Base-by-base conservation (phyloP, 2,113 vertebrate genomes). In the Sebastes schlegelii region DNA sequence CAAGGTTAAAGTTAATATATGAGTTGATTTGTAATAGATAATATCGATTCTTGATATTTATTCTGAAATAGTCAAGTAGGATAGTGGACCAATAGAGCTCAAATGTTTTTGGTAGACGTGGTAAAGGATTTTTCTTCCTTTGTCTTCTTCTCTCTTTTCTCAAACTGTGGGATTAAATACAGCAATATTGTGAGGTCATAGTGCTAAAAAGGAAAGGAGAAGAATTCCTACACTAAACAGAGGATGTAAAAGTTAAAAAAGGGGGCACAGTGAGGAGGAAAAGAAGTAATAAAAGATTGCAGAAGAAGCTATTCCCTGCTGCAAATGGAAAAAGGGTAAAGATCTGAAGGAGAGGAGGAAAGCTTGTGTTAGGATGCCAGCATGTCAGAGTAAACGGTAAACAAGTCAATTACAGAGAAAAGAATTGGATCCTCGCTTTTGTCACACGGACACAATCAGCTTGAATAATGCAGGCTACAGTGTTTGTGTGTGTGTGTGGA, bases 371-470 rank as follows among this genome's bases (percentile, higher is more conserved):
- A 7, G 14, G 34, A 46, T 72, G 74, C 49, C 63, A 63, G 52
- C 57, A 57, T 58, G 63, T 80, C 63, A 67, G 45, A 23, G 57
- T 68, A 66, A 84, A 87, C 65, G 40, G 43, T 84, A 83, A 85
- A 77, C 43, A 80, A 86, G 78, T 79, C 46, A 80, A 14, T 76
- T 61, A 60, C 17, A 64, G 23, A 72, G 51, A 61, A 67, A 68
- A 77, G 17, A 69, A 61, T 42, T 82, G 43, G 69, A 77, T 84
- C 10, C 66, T 74, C 40, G 21, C 69, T 79, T 61, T 73, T 40
- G 68, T 57, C 65, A 34, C 43, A 17, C 8, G 62, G 61, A 62
- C 51, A 86, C 75, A 70, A 58, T 63, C 86, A 81, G 21, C 42
- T 45, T 45, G 73, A 81, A 68, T 74, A 79, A 84, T 70, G 66